Evolutionary conservation across 2,888 invertebrate species (phyloP).

Genomic region (Eupithecia vulgata): DNA sequence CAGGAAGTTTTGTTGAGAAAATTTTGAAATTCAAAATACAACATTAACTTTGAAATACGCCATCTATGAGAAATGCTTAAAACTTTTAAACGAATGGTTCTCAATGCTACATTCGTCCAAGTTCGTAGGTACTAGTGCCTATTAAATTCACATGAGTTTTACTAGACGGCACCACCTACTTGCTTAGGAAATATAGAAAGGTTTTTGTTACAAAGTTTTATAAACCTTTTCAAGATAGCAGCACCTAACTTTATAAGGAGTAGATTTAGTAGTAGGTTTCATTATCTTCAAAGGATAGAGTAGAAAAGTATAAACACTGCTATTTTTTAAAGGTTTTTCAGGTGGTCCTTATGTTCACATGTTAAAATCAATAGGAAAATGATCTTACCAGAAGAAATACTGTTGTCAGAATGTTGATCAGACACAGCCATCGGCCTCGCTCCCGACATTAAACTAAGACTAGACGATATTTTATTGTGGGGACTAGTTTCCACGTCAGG

Average conservation of each 20-base stretch:
- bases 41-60: background rate
- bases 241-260: background rate
- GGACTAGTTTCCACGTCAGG: conserved; percentile 82
- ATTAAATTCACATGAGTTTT: background rate
- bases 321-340: too few relatives aligned
- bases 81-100: background rate
- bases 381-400: conserved; percentile 74
- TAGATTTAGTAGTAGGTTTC: background rate
- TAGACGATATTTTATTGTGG: conserved; percentile 84
- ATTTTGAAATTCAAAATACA: background rate
- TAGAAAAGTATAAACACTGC: too few relatives aligned
- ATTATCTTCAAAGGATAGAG: too few relatives aligned
- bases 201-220: background rate
- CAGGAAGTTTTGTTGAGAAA: background rate
- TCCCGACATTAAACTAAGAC: conserved; percentile 80
- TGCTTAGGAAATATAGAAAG: background rate
- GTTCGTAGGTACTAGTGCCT: background rate
- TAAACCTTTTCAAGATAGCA: background rate
- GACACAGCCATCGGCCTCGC: conserved; percentile 80
- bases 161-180: conserved; percentile 13
- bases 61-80: background rate
- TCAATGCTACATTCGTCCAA: background rate
- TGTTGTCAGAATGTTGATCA: conserved; percentile 78
- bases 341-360: background rate
- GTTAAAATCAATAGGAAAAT: background rate